These are phyloP conservation scores for Andrena bucephala DNA, from an alignment of 2,888 invertebrate species.

Conservation along the genomic window DNA sequence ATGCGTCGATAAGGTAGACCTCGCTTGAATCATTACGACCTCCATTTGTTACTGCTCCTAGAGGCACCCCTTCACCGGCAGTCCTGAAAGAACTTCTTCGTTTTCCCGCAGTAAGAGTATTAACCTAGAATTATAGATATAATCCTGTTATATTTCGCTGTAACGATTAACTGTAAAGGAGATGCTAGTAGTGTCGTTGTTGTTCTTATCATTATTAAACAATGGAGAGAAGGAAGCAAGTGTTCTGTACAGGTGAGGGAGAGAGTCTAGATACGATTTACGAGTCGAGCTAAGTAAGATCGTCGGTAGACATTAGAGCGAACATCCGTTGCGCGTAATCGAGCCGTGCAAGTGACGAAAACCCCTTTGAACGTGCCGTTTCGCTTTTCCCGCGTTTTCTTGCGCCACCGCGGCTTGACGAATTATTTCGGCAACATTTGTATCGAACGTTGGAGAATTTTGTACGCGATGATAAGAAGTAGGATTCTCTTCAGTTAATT, in stretches of 20 bases:
- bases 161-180: conserved; percentile 55
- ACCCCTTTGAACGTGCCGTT: conserved; percentile 22
- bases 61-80: neutral
- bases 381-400: conserved; percentile 6
- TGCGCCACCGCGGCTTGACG: neutral
- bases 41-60: conserved; percentile 45
- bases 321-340: conserved; percentile 26
- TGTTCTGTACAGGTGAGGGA: conserved; percentile 66
- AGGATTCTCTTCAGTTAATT: neutral
- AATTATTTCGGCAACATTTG: conserved; percentile 26
- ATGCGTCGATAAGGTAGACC: conserved; percentile 33
- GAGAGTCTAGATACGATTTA: neutral
- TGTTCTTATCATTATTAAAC: conserved; percentile 48
- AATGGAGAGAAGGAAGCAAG: conserved; percentile 17
- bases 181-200: conserved; percentile 58
- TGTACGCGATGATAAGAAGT: conserved; percentile 1
- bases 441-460: conserved; percentile 20
- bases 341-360: conserved; percentile 29
- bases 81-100: conserved; percentile 31
- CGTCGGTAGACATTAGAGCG: conserved; percentile 48
- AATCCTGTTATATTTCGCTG: conserved; percentile 53
- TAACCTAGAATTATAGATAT: conserved; percentile 47
- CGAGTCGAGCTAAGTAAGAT: conserved; percentile 66
- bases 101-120: conserved; percentile 46
- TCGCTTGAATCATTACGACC: conserved; percentile 26